A percentile compares a stretch with the other conserved stretches of the same genome.
Conservation (phyloP, 2,888 invertebrate species). For the Loripinus fragilis region DNA sequence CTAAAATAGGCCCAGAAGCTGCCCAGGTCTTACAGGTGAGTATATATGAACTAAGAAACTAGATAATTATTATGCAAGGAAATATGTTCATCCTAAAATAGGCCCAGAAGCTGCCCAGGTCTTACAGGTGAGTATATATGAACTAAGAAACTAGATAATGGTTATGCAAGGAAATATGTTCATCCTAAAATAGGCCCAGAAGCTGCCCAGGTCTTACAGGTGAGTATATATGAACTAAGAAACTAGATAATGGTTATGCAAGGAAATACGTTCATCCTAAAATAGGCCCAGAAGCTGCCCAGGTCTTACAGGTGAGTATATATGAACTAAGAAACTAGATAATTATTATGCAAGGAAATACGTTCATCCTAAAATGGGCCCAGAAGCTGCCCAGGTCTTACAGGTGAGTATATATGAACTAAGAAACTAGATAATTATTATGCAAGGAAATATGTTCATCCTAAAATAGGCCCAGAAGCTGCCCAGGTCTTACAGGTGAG, state of each 20-base stretch:
- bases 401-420: too few species aligned
- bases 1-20: slow-evolving; percentile 90
- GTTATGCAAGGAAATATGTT: slow-evolving; percentile 94
- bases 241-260: too few species aligned
- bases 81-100: slow-evolving; percentile 93
- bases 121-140: too few species aligned
- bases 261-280: slow-evolving; percentile 93
- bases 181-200: slow-evolving; percentile 90
- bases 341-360: slow-evolving; percentile 95
- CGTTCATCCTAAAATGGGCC: slow-evolving; percentile 91
- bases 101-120: slow-evolving; percentile 89
- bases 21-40: slow-evolving; percentile 85
- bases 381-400: slow-evolving; percentile 88
- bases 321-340: too few species aligned
- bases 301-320: slow-evolving; percentile 84
- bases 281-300: slow-evolving; percentile 89
- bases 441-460: slow-evolving; percentile 93
- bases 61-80: slow-evolving; percentile 94
- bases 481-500: slow-evolving; percentile 86
- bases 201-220: slow-evolving; percentile 87
- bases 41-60: too few species aligned
- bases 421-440: too few species aligned
- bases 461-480: slow-evolving; percentile 90
- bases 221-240: too few species aligned
- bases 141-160: too few species aligned